Conservation (phyloP, 2,888 invertebrate genomes). For the Mimachlamys varia region DNA sequence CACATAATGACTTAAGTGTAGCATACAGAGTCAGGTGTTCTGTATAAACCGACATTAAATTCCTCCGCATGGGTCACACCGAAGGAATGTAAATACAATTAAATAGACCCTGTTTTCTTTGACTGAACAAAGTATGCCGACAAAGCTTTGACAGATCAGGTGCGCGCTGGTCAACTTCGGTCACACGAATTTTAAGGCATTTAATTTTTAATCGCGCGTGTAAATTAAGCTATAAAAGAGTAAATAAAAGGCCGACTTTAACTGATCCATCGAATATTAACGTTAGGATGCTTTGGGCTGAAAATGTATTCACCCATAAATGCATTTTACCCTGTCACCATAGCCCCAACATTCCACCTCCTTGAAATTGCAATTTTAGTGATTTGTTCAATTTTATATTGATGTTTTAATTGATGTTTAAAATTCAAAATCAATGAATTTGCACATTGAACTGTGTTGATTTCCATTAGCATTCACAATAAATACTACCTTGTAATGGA, state of each 20-base stretch:
- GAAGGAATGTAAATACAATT: slow-evolving; percentile 15
- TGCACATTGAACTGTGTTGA: too few species aligned
- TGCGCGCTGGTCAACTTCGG: slow-evolving; percentile 1
- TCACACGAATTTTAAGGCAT: not conserved
- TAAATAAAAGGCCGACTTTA: not conserved
- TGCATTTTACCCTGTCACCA: too few species aligned
- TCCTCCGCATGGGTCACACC: slow-evolving; percentile 33
- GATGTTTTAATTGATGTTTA: too few species aligned
- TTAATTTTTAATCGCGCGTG: not conserved
- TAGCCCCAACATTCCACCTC: too few species aligned
- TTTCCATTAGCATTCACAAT: too few species aligned
- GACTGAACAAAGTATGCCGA: slow-evolving; percentile 17
- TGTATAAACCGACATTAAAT: slow-evolving; percentile 20
- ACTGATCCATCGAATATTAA: not conserved
- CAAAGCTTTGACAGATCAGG: not conserved
- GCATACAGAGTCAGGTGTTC: not conserved
- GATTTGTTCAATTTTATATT: too few species aligned
- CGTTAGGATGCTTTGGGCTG: not conserved
- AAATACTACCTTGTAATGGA: too few species aligned
- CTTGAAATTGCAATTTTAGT: too few species aligned
- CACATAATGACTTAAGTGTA: not conserved
- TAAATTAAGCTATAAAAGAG: not conserved
- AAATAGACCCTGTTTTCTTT: not conserved
- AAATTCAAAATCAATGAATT: too few species aligned
- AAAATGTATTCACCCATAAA: not conserved